Conservation (phyloP, 2,113 vertebrate genomes). For the Oryzias melastigma region DNA sequence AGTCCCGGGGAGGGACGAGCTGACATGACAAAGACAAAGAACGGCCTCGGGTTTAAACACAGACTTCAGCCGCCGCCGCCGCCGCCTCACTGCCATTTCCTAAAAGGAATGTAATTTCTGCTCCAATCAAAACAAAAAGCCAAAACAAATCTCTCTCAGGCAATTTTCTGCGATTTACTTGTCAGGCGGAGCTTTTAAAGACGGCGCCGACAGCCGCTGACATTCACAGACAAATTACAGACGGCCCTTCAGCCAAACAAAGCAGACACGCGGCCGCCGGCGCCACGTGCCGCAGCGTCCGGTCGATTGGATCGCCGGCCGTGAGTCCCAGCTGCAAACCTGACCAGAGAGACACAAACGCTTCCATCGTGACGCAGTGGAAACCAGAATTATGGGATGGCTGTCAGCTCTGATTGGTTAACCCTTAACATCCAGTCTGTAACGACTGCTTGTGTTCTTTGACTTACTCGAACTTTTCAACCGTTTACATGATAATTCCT, state of each 20-base stretch:
- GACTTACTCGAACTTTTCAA: too few relatives aligned
- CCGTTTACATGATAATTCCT: too few relatives aligned
- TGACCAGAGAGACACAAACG: too few relatives aligned
- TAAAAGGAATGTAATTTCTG: constrained; percentile 65
- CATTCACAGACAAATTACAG: constrained; percentile 62
- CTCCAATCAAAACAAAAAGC: constrained; percentile 71
- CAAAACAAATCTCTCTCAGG: constrained; percentile 64
- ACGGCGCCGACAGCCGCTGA: constrained; percentile 53
- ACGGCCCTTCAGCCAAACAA: constrained; percentile 30
- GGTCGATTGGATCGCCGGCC: not conserved
- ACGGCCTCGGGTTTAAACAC: constrained; percentile 31
- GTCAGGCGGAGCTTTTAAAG: constrained; percentile 73
- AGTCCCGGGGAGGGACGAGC: not conserved
- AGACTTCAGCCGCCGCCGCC: constrained; percentile 36
- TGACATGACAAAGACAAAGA: constrained; percentile 49
- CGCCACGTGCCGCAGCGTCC: not conserved
- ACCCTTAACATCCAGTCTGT: too few relatives aligned
- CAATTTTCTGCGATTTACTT: constrained; percentile 75
- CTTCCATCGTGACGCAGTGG: not conserved
- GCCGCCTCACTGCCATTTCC: constrained; percentile 63
- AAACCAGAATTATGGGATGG: too few relatives aligned
- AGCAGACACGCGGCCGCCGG: constrained; percentile 12
- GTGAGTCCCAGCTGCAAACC: not conserved
- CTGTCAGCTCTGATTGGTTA: too few relatives aligned
- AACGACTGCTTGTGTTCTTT: too few relatives aligned